phyloP scores from a whole-genome alignment of 2,113 vertebrate species.

The Carassius carassius region DNA sequence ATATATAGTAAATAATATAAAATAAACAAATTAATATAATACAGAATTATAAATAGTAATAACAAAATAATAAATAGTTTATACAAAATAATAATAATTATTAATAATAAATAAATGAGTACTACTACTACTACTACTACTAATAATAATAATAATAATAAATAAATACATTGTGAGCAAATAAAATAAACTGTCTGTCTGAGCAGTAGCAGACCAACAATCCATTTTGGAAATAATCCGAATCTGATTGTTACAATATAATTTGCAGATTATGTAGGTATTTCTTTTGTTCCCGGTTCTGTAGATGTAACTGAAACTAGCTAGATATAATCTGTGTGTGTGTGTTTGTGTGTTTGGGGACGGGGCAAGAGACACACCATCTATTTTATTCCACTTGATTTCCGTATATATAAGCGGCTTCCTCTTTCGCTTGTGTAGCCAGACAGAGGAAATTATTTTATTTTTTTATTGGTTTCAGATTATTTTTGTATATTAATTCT shows the following conservation, averaged over 20 bases:
- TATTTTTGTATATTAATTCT: background rate
- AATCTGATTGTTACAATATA: background rate
- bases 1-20: background rate
- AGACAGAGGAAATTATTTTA: background rate
- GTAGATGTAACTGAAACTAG: background rate
- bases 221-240: no score
- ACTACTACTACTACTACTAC: no score
- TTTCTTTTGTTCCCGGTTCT: constrained; percentile 16
- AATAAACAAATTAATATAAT: background rate
- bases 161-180: no score
- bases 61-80: background rate
- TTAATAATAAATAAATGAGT: no score
- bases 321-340: background rate
- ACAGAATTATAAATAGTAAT: background rate
- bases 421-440: background rate
- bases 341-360: background rate
- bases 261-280: background rate
- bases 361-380: background rate
- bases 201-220: no score
- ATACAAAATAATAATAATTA: background rate
- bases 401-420: background rate
- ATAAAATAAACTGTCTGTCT: no score
- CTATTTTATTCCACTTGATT: background rate
- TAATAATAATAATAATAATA: no score
- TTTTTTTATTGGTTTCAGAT: background rate